A percentile compares a stretch with the other conserved stretches of the same genome.
Conservation (phyloP, 2,113 vertebrate genomes). For the Periophthalmodon schlosseri region DNA sequence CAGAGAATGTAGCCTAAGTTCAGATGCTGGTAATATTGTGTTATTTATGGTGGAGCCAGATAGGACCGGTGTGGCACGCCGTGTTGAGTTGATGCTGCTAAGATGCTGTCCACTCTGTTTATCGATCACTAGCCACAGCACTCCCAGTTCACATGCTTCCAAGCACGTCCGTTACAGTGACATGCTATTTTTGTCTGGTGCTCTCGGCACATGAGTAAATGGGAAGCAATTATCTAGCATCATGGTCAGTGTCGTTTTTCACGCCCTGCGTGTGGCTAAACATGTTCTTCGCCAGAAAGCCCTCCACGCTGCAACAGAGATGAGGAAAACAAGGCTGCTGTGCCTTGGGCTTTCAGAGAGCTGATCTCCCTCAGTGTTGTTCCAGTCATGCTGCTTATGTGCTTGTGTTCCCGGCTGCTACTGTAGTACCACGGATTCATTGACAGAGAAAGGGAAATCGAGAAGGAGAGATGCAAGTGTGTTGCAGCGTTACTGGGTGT, state of each 20-base stretch:
- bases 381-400: constrained; percentile 62
- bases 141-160: constrained; percentile 68
- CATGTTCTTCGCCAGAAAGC: constrained; percentile 66
- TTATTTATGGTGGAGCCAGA: background rate
- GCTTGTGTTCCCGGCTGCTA: constrained; percentile 53
- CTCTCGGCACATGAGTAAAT: constrained; percentile 71
- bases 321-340: constrained; percentile 58
- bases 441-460: constrained; percentile 59
- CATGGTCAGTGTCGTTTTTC: constrained; percentile 76
- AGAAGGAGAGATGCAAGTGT: constrained; percentile 66
- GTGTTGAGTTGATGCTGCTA: constrained; percentile 42
- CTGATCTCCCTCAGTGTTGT: constrained; percentile 61
- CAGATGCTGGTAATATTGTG: constrained; percentile 25
- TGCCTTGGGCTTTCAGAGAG: constrained; percentile 60
- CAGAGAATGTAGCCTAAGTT: constrained; percentile 23
- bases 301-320: constrained; percentile 50
- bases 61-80: constrained; percentile 38
- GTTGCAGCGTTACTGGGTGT: constrained; percentile 73
- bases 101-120: constrained; percentile 53
- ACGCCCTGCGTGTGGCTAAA: constrained; percentile 68
- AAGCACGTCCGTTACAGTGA: constrained; percentile 65
- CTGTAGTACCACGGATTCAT: constrained; percentile 59
- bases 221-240: constrained; percentile 81
- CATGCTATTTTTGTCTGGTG: constrained; percentile 78
- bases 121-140: constrained; percentile 67